Conservation (phyloP, 2,113 vertebrate species). For the Lepisosteus osseus region DNA sequence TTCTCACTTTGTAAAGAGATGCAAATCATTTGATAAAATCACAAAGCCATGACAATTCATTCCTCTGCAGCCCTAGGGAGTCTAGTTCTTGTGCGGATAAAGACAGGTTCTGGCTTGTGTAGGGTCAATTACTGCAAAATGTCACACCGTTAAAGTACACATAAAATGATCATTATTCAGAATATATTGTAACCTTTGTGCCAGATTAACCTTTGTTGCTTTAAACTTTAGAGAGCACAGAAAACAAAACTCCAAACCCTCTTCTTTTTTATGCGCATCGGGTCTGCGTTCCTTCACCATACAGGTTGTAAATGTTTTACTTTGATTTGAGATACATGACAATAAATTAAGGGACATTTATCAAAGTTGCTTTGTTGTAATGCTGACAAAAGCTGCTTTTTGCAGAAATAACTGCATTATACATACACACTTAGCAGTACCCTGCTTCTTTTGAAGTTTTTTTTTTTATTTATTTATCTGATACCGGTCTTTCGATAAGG, state of each 20-base stretch:
- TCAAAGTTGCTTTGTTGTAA: conserved; percentile 82
- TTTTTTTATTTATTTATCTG: conserved; percentile 63
- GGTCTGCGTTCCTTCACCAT: conserved; percentile 82
- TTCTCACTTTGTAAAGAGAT: background rate
- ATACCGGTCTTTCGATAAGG: conserved; percentile 47
- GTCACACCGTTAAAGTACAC: conserved; percentile 60
- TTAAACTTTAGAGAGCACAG: conserved; percentile 35
- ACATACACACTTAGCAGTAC: conserved; percentile 79
- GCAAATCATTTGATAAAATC: conserved; percentile 30
- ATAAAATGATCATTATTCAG: conserved; percentile 72
- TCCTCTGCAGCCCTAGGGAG: conserved; percentile 26
- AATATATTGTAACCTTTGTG: conserved; percentile 85
- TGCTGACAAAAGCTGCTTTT: conserved; percentile 81
- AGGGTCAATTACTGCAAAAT: conserved; percentile 65
- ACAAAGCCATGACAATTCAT: conserved; percentile 28
- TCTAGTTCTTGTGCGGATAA: conserved; percentile 29
- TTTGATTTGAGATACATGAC: conserved; percentile 93
- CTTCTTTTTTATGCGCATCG: conserved; percentile 54
- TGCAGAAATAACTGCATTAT: conserved; percentile 88
- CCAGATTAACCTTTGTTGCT: conserved; percentile 66
- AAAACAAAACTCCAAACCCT: conserved; percentile 41
- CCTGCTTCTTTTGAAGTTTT: conserved; percentile 78
- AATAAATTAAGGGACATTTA: conserved; percentile 93
- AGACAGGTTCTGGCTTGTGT: conserved; percentile 36
- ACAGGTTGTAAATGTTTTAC: conserved; percentile 88